Conservation (phyloP, 23 tunicate species). For the Botrylloides violaceus region DNA sequence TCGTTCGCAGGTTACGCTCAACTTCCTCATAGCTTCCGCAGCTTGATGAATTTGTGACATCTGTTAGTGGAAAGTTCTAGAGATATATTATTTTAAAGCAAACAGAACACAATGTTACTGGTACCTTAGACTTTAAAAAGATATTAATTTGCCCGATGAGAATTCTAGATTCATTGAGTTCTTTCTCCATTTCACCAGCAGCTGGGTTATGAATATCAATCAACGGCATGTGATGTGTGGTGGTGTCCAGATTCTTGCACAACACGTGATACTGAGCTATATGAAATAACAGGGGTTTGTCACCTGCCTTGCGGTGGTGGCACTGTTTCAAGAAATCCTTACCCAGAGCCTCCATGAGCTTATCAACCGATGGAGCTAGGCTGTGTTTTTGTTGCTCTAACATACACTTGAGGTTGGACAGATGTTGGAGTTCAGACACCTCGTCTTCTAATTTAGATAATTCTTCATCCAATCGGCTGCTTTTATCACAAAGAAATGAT, state of each 20-base stretch:
- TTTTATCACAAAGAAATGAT: conserved; percentile 5
- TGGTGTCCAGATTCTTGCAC: conserved; percentile 12
- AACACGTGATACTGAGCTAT: neutral
- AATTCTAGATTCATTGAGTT: conserved; percentile 11
- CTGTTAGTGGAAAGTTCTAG: no score
- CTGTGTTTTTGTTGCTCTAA: conserved; percentile 1
- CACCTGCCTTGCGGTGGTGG: no score
- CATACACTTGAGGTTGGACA: neutral
- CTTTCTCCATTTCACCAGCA: neutral
- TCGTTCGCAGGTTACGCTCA: neutral
- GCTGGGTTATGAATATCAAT: neutral
- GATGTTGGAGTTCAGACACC: neutral
- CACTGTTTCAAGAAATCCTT: neutral
- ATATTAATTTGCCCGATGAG: conserved; percentile 19
- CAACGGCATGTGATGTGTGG: conserved; percentile 10
- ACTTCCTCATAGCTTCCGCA: neutral
- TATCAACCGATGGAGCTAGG: conserved; percentile 18
- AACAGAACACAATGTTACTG: no score
- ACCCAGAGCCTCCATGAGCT: neutral
- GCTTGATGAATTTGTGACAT: neutral
- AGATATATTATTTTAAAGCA: no score
- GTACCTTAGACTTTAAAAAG: conserved; percentile 4
- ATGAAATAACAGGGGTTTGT: no score
- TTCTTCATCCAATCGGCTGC: neutral
- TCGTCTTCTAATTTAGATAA: neutral